Percentiles rank a stretch among this genome's conserved stretches.
phyloP scores from a whole-genome alignment of 2,797 vertebrate genomes.

The Acanthopagrus latus region DNA sequence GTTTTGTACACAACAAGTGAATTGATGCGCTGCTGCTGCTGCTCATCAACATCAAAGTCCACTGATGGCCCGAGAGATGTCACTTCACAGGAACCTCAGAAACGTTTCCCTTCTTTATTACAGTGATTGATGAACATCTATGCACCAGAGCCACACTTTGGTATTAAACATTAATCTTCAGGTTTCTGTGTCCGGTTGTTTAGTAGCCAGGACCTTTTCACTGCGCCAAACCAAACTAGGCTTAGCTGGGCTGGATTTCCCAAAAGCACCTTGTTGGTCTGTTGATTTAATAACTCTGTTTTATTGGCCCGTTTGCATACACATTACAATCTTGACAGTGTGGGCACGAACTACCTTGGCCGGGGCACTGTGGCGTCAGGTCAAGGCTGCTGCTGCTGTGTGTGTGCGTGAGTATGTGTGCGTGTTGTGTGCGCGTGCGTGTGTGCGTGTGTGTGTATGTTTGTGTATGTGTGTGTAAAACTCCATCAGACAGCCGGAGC shows the following conservation, averaged over 20 bases:
- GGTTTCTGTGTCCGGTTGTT: conserved; percentile 57
- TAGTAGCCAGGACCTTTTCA: conserved; percentile 54
- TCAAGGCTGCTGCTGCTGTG: conserved; percentile 8
- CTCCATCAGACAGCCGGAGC: conserved; percentile 38
- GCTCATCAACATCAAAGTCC: conserved; percentile 9
- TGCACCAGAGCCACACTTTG: conserved; percentile 45
- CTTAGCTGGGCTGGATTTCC: conserved; percentile 61
- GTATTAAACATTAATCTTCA: conserved; percentile 56
- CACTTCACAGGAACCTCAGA: conserved; percentile 27
- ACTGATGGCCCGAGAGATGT: not conserved
- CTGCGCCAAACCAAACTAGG: conserved; percentile 66
- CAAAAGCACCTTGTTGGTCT: conserved; percentile 63
- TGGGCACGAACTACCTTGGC: conserved; percentile 42
- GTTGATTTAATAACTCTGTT: conserved; percentile 68
- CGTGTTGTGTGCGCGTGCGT: conserved; percentile 3
- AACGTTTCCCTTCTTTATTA: conserved; percentile 30
- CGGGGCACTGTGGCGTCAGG: conserved; percentile 33
- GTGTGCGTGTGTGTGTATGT: conserved; percentile 13
- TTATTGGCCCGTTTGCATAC: conserved; percentile 53
- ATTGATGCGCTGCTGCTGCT: not conserved
- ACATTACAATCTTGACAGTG: conserved; percentile 51
- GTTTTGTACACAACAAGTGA: not conserved
- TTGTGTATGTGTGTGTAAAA: conserved; percentile 10
- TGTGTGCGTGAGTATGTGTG: not conserved
- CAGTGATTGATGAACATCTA: conserved; percentile 52